These are phyloP conservation scores for Patella caerulea DNA, from an alignment of 2,888 invertebrate species.

Conservation along the genomic window DNA sequence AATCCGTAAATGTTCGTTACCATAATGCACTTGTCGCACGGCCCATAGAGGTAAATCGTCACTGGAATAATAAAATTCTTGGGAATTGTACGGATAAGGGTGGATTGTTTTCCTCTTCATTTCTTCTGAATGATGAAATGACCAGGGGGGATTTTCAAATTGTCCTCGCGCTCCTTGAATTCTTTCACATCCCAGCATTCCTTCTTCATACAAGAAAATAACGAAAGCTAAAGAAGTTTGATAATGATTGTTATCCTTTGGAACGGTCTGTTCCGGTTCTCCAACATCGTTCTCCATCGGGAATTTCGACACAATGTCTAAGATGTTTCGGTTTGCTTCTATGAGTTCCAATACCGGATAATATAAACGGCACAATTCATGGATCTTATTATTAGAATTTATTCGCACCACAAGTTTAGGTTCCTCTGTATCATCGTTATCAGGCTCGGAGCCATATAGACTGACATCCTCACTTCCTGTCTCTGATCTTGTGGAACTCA, in stretches of 20 bases:
- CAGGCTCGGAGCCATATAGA: not conserved
- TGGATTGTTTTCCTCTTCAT: constrained; percentile 51
- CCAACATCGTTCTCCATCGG: not conserved
- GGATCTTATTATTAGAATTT: not conserved
- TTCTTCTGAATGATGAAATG: constrained; percentile 62
- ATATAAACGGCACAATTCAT: not conserved
- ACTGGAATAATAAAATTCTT: constrained; percentile 60
- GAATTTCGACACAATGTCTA: not conserved
- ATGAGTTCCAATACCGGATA: not conserved
- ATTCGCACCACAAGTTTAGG: not conserved
- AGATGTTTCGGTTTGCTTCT: not conserved
- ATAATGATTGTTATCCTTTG: too few species aligned
- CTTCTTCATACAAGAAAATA: constrained; percentile 57
- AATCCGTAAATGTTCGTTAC: constrained; percentile 62
- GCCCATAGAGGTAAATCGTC: constrained; percentile 63
- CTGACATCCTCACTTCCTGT: constrained; percentile 1
- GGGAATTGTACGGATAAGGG: constrained; percentile 56
- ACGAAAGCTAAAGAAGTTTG: constrained; percentile 43
- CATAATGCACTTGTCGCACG: constrained; percentile 63
- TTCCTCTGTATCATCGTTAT: not conserved
- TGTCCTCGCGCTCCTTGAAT: constrained; percentile 49
- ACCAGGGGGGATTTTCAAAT: constrained; percentile 59
- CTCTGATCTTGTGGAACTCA: not conserved
- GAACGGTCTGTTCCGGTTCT: not conserved
- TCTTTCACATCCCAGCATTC: constrained; percentile 48